phyloP scores from a whole-genome alignment of 2,888 invertebrate species.

The Orthosia gracilis region DNA sequence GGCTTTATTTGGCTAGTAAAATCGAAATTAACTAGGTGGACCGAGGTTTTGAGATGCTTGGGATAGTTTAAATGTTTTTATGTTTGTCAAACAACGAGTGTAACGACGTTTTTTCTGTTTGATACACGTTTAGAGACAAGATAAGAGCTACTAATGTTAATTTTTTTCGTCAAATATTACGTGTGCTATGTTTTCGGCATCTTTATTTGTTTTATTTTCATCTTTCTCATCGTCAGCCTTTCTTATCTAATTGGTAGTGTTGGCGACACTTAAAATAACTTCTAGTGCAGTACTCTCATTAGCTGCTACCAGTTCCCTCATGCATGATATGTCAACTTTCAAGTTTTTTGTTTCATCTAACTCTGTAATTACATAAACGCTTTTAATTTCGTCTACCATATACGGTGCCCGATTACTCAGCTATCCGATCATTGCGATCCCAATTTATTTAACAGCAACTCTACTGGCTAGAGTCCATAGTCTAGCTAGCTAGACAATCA shows the following conservation, averaged over 20 bases:
- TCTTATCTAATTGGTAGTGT: conserved; percentile 9
- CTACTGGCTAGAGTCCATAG: conserved; percentile 61
- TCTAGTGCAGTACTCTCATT: conserved; percentile 20
- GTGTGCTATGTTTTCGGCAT: conserved; percentile 17
- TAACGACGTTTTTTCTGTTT: conserved; percentile 21
- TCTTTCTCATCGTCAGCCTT: background rate
- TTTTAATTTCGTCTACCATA: conserved; percentile 57
- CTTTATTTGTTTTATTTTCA: conserved; percentile 4
- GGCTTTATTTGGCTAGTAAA: conserved; percentile 82
- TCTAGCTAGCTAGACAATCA: conserved; percentile 68
- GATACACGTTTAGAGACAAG: conserved; percentile 4
- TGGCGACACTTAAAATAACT: conserved; percentile 19
- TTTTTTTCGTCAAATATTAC: background rate
- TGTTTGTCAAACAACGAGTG: conserved; percentile 34
- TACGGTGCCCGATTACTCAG: conserved; percentile 58
- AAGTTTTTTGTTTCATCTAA: conserved; percentile 42
- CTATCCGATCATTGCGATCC: conserved; percentile 52
- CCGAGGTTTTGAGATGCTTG: conserved; percentile 58
- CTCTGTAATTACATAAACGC: conserved; percentile 42
- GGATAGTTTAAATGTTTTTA: conserved; percentile 58
- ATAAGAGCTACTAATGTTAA: background rate
- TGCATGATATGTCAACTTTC: conserved; percentile 34
- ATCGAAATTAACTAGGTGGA: conserved; percentile 75
- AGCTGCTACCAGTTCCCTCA: conserved; percentile 27
- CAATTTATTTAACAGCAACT: conserved; percentile 65